phyloP scores from a whole-genome alignment of 2,888 invertebrate genomes.

The Oasisia sp. region DNA sequence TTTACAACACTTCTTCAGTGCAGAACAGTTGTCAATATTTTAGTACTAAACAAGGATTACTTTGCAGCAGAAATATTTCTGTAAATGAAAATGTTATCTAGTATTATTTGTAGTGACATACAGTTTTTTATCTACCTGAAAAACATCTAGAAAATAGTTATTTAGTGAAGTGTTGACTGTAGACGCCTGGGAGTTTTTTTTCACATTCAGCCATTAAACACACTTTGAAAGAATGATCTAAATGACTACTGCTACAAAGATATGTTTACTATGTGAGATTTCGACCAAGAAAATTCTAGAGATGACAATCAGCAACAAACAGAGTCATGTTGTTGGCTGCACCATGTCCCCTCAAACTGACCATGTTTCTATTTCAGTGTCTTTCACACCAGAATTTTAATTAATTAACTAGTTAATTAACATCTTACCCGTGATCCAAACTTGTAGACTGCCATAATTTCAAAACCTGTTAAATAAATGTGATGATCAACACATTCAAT shows the following conservation, averaged over 20 bases:
- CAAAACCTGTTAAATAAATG: slow-evolving; percentile 69
- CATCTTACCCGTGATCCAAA: slow-evolving; percentile 81
- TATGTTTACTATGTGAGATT: neutral
- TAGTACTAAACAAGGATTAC: neutral
- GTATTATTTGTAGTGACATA: neutral
- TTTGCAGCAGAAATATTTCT: neutral
- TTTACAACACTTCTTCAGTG: neutral
- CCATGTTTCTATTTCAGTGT: neutral
- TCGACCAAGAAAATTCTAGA: neutral
- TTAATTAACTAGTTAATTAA: neutral
- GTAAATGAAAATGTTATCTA: neutral
- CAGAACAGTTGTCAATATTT: neutral
- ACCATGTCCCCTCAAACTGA: neutral
- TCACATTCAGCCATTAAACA: neutral
- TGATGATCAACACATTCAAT: neutral
- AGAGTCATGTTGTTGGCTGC: neutral
- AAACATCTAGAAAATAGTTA: neutral
- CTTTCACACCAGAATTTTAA: slow-evolving; percentile 17
- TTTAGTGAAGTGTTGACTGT: neutral
- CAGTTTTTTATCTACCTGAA: neutral
- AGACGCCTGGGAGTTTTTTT: neutral
- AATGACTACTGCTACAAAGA: neutral
- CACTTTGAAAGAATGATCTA: neutral
- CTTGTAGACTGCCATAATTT: slow-evolving; percentile 88
- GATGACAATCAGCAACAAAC: neutral